Evolutionary conservation across 2,888 invertebrate genomes (phyloP), one percentile per base, ranked within the genome.

Genomic region (Drosophila conformis): DNA sequence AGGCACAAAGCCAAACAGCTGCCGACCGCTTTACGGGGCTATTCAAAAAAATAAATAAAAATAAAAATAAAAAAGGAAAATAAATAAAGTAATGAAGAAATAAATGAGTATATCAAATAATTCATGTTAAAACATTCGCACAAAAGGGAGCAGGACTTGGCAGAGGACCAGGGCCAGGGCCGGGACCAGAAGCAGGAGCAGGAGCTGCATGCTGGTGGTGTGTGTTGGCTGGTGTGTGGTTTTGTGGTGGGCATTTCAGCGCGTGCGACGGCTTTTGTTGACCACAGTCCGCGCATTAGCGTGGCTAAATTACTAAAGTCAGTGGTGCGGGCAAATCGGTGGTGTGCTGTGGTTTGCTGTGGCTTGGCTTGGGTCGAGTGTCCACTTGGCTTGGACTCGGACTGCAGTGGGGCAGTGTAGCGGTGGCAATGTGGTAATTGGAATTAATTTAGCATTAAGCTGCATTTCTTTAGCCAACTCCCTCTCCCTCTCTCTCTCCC

Each of bases 391-490:
- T 35, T 25, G 67, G 61, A 61, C 76, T 48, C 40, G 36, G 66
- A 38, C 61, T 61, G 61, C 56, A 42, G 60, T 52, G 33, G 52
- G 29, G 29, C 38, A 7, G 21, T 27, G 13, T 11, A 31, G 56
- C n/a, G 27, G 29, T 15, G 29, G 52, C 52, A 65, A 67, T 61
- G 83, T 82, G 83, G 89, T 89, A 88, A 88, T 88, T 89, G 87
- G 87, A 89, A 89, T 88, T 88, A 87, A 88, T 88, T 89, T 85
- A 87, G 89, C 87, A 89, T 87, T 89, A 87, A 83, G 82, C 89
- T 78, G 81, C 87, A 87, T 79, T 88, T 89, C 84, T 83, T 84
- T 87, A 65, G 76, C 78, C 73, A 78, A 82, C 74, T 46, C 64
- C 48, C 65, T 35, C 62, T 46, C 33, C 11, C 29, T 25, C 62